A percentile compares a stretch with the other conserved stretches of the same genome.
Conservation (phyloP, 2,113 vertebrate genomes). For the Copsychus sechellarum region DNA sequence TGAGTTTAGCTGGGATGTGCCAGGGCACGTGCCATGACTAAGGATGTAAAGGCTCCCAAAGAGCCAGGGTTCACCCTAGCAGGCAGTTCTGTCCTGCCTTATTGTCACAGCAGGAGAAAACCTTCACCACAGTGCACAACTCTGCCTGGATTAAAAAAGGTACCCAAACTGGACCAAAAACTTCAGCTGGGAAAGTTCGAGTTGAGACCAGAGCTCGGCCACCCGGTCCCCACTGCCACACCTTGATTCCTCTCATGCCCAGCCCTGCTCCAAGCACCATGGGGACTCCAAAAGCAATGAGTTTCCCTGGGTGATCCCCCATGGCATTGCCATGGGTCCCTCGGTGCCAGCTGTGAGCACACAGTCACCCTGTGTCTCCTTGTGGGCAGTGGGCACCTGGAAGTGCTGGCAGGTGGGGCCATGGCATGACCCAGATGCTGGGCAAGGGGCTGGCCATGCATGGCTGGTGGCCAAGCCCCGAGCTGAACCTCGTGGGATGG, state of each 20-base stretch:
- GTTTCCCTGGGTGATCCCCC: neutral
- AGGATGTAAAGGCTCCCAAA: neutral
- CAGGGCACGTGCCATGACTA: neutral
- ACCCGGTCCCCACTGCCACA: fast-evolving
- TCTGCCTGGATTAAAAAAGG: neutral
- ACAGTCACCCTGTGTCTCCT: neutral
- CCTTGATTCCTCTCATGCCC: fast-evolving
- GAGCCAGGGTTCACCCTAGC: neutral
- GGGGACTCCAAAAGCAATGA: neutral
- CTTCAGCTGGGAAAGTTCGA: conserved; percentile 1
- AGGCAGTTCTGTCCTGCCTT: neutral
- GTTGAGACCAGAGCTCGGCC: fast-evolving
- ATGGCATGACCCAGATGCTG: neutral
- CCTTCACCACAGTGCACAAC: neutral
- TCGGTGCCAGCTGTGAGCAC: fast-evolving
- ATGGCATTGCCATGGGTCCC: fast-evolving
- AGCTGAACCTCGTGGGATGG: neutral
- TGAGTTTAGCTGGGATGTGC: neutral
- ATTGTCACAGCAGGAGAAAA: neutral
- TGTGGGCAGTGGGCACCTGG: neutral
- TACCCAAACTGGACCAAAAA: neutral
- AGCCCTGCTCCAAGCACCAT: neutral
- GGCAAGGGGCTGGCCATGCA: neutral
- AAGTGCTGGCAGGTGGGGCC: fast-evolving
- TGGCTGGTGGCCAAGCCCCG: fast-evolving